Conservation (phyloP, 2,888 invertebrate genomes). For the Operophtera brumata region DNA sequence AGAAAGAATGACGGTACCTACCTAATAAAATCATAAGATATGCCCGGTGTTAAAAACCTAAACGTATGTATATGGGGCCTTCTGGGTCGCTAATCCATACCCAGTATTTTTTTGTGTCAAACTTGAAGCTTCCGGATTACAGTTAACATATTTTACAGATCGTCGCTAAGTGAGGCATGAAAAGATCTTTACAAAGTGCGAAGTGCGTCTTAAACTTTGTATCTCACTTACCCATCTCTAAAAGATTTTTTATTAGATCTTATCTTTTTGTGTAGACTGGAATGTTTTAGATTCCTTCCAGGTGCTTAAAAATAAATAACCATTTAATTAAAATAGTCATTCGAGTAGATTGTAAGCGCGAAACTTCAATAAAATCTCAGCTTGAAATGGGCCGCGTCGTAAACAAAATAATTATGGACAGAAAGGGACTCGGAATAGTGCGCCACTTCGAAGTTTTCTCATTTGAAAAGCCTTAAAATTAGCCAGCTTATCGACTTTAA, state of each 20-base stretch:
- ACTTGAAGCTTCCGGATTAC: constrained; percentile 2
- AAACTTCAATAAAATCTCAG: not conserved
- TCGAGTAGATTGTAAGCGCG: not conserved
- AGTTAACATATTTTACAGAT: constrained; percentile 8
- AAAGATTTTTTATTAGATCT: not conserved
- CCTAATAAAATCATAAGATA: too few species aligned
- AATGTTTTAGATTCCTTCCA: not conserved
- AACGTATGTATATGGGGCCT: too few species aligned
- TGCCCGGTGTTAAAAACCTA: too few species aligned
- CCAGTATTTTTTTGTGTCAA: not conserved
- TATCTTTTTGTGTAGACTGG: not conserved
- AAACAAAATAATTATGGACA: not conserved
- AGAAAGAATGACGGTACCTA: too few species aligned
- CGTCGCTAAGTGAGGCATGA: constrained; percentile 6
- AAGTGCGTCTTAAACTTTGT: not conserved
- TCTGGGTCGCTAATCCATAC: too few species aligned
- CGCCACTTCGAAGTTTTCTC: not conserved
- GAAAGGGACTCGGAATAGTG: not conserved
- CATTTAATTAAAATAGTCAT: not conserved
- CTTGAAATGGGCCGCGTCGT: not conserved
- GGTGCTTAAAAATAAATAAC: not conserved
- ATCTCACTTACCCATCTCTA: not conserved
- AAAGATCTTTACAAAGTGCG: constrained; percentile 3
- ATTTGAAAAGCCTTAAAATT: not conserved
- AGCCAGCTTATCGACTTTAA: not conserved